Evolutionary conservation across 2,113 vertebrate species (phyloP), one percentile per base, ranked within the genome.

Genomic region (Echinops telfairi): DNA sequence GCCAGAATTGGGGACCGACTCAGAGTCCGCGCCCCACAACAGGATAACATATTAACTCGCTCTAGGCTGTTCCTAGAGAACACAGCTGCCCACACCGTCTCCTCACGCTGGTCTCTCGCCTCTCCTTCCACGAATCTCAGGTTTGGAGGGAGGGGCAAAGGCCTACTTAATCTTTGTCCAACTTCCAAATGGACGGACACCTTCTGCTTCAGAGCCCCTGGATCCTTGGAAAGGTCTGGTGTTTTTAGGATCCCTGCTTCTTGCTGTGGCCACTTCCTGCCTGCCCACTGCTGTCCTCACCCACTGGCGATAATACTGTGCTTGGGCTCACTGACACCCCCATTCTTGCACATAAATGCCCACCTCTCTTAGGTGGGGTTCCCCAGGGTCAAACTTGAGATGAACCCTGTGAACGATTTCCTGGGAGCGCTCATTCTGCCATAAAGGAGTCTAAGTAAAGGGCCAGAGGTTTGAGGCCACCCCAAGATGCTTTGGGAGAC

Each of bases 191-290:
- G 7, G 29, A 53, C 53, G 7, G 29, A 53, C 53, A 62, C 71
- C 12, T 71, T 62, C 62, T 20, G 40, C 17, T 10, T 38, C 71
- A 64, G 36, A 36, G 29, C 53, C 62, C n/a, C 64, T 3, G 1
- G 17, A 0, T 66, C 60, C 81, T 80, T 31, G 6, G 19, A 70
- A 19, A 17, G 0, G 1, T 2, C 0, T 25, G 0, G 19, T 1
- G 2, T 38, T 3, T 27, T 64, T n/a, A 0, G 2, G 53, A 70
- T 15, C 36, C 27, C 40, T 40, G 40, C 40, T 40, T 40, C 40
- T 36, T 22, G 0, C 22, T n/a, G 11, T 23, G 71, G 12, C 16
- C 60, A 29, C 6, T 64, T 57, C 38, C 23, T 3, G 36, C 58
- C 43, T 31, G 29, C 16, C 62, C 19, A 12, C 23, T 11, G 5